Base-by-base conservation (phyloP, 2,888 invertebrate species). In the Netelia inedita region DNA sequence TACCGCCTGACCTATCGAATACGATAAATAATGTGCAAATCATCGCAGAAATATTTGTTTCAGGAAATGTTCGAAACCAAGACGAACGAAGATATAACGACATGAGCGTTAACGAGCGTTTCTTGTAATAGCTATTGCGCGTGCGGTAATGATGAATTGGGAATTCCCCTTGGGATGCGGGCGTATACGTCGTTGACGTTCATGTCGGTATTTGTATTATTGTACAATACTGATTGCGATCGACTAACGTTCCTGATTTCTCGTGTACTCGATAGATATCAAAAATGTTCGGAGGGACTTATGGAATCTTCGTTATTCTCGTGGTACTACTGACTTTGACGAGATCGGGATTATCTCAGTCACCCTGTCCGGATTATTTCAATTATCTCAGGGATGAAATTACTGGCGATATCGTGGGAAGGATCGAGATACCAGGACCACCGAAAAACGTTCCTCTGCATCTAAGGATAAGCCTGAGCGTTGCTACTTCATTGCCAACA, bases 291-390 rank as follows among this genome's bases (percentile, higher is more conserved):
- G 59, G 74, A 57, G n/a, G 65, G 21, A 59, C 74, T 66, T 61
- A 19, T 35, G 69, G 69, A 19, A 63, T 76, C 66, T 23, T 83
- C 21, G 46, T 89, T 23, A n/a, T 88, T 23, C 50, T 50, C 3
- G 66, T 79, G 16, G 35, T 86, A 28, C 23, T 55, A n/a, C 69
- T 68, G 10, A 41, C 10, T 71, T 59, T 19, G 55, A 78, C 74
- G 5, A 69, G 74, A 55, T 43, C 71, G 1, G 83, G 50, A 43
- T 23, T 41, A n/a, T 46, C 82, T 63, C 88, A 89, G 59, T 87
- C 88, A 2, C 88, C 91, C 1, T 92, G 92, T 76, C 89, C 91
- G 14, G 76, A 90, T 57, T 90, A 89, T 46, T 93, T 93, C 78
- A 87, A 87, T 23, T 92, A 92, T 61, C 66, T 86, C 66, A 86